phyloP scores from a whole-genome alignment of 2,888 invertebrate species.

The Epinotia brunnichana region DNA sequence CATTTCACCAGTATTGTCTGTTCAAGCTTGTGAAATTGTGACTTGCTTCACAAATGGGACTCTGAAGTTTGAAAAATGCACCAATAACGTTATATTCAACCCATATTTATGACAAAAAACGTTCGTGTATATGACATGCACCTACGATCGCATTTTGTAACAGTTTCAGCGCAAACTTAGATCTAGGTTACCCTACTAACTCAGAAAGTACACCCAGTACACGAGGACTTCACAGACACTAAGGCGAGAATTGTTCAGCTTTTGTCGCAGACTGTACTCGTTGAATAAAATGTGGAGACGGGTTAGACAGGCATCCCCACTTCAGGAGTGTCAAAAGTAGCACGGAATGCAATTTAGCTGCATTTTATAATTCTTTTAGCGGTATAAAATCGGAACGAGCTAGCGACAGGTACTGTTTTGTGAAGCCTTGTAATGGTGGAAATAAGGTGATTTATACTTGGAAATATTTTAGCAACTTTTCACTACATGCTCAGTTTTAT shows the following conservation, averaged over 20 bases:
- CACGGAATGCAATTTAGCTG: conserved; percentile 39
- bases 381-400: conserved; percentile 26
- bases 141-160: background rate
- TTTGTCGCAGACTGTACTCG: conserved; percentile 21
- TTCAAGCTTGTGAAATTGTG: too few relatives aligned
- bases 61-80: too few relatives aligned
- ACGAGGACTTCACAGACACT: background rate
- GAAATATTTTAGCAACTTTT: background rate
- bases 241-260: conserved; percentile 11
- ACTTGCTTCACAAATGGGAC: too few relatives aligned
- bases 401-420: conserved; percentile 1
- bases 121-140: too few relatives aligned
- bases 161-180: conserved; percentile 6
- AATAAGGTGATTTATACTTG: conserved; percentile 14
- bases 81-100: too few relatives aligned
- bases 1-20: too few relatives aligned
- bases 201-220: conserved; percentile 11
- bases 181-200: conserved; percentile 32
- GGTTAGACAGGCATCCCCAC: conserved; percentile 31
- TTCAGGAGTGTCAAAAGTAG: conserved; percentile 40
- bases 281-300: conserved; percentile 25
- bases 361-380: conserved; percentile 41
- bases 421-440: background rate
- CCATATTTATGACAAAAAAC: too few relatives aligned
- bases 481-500: background rate